phyloP scores from a whole-genome alignment of 37 sponge, comb jelly and placozoan genomes.

The Cladorhizidae sp. region DNA sequence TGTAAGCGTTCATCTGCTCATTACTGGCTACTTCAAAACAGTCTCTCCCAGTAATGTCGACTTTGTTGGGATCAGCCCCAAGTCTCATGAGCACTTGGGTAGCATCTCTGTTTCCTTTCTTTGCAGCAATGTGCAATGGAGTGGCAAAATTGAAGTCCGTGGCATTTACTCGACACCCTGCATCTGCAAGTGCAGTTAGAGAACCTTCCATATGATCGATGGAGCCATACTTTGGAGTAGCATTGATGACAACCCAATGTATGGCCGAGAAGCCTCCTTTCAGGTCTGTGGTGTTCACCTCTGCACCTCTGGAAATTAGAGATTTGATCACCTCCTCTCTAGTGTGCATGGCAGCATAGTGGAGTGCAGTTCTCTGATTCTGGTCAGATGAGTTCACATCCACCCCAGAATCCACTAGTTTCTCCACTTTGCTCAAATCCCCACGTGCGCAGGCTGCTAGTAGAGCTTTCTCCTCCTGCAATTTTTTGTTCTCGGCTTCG shows the following conservation, averaged over 20 bases:
- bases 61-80: too few relatives aligned
- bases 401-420: too few relatives aligned
- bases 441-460: too few relatives aligned
- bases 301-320: slow-evolving; percentile 44
- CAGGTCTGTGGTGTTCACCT: slow-evolving; percentile 44
- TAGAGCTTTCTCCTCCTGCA: slow-evolving; percentile 23
- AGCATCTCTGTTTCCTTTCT: slow-evolving; percentile 36
- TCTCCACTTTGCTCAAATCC: too few relatives aligned
- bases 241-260: slow-evolving; percentile 74
- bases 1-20: slow-evolving; percentile 7
- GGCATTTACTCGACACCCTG: slow-evolving; percentile 47
- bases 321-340: slow-evolving; percentile 43
- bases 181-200: slow-evolving; percentile 36
- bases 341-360: too few relatives aligned
- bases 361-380: slow-evolving; percentile 63
- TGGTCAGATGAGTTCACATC: slow-evolving; percentile 46
- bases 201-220: too few relatives aligned
- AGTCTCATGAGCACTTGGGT: slow-evolving; percentile 50
- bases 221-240: slow-evolving; percentile 25
- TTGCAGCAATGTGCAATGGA: too few relatives aligned
- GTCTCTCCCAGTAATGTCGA: too few relatives aligned
- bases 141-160: slow-evolving; percentile 67
- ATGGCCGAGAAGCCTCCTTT: slow-evolving; percentile 68
- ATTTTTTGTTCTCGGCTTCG: slow-evolving; percentile 23
- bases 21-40: too few relatives aligned